A percentile compares a stretch with the other conserved stretches of the same genome.
These are phyloP conservation scores for Lepidochitona cinerea DNA, from an alignment of 2,888 invertebrate genomes.

Conservation along the genomic window DNA sequence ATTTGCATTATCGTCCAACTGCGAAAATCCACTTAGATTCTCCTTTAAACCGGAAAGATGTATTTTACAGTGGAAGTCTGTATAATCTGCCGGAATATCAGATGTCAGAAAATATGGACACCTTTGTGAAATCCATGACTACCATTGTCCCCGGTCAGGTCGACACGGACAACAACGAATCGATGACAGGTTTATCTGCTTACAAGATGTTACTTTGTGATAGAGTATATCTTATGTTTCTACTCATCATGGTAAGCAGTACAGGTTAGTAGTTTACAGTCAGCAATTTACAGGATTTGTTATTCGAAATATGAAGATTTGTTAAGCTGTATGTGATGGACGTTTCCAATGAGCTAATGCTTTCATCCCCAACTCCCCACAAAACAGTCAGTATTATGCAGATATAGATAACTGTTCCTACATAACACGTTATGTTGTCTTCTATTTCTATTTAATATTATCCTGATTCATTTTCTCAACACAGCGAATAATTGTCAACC, in stretches of 20 bases:
- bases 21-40: conserved; percentile 61
- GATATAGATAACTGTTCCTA: no score
- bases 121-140: conserved; percentile 26
- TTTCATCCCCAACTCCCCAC: no score
- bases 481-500: no score
- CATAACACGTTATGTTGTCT: no score
- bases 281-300: no score
- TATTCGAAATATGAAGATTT: no score
- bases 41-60: conserved; percentile 88
- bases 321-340: no score
- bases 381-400: no score
- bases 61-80: conserved; percentile 88
- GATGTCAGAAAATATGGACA: conserved; percentile 20
- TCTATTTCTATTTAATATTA: no score
- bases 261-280: neutral
- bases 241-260: neutral
- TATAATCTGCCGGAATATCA: conserved; percentile 72
- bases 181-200: neutral
- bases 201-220: neutral
- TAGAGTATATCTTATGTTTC: neutral
- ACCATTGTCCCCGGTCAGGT: neutral
- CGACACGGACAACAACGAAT: neutral
- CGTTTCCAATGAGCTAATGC: no score
- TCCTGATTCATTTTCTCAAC: no score
- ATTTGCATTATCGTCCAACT: neutral